Evolutionary conservation across 2,113 vertebrate species (phyloP).

Genomic region (Bambusicola thoracicus): DNA sequence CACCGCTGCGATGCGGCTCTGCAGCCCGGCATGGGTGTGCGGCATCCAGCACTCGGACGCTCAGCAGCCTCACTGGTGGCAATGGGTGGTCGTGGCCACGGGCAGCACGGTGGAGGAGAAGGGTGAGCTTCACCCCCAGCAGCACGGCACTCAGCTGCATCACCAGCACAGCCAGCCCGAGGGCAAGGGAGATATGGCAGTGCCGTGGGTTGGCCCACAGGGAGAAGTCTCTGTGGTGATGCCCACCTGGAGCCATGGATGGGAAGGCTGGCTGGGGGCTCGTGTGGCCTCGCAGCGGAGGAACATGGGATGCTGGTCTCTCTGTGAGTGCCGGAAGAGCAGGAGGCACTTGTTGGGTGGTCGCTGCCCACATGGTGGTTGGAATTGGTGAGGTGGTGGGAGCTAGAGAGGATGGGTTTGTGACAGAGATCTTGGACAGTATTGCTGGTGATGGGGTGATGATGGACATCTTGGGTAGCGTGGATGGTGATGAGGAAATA

Average conservation of each 20-base stretch:
- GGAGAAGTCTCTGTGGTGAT: neutral
- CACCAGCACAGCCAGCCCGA: slow-evolving; percentile 54
- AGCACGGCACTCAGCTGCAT: slow-evolving; percentile 67
- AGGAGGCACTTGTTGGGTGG: neutral
- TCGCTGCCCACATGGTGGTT: neutral
- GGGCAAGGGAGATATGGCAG: slow-evolving; percentile 62
- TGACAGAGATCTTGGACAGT: fast-evolving
- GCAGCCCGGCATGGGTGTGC: neutral
- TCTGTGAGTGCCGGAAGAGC: neutral
- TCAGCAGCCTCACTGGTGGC: neutral
- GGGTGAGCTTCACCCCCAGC: slow-evolving; percentile 47
- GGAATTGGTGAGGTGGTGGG: fast-evolving
- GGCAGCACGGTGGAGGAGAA: slow-evolving; percentile 69
- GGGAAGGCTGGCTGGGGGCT: neutral
- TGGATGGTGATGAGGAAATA: fast-evolving
- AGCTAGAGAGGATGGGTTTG: neutral
- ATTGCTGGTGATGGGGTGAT: fast-evolving
- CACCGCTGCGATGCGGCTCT: neutral
- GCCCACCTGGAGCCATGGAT: fast-evolving
- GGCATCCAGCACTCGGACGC: neutral
- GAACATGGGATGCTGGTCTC: fast-evolving
- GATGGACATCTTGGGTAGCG: fast-evolving
- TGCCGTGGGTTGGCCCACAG: neutral
- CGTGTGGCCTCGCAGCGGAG: fast-evolving
- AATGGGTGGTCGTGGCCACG: fast-evolving